Conservation (phyloP, 2,113 vertebrate genomes). For the Ammospiza nelsoni region DNA sequence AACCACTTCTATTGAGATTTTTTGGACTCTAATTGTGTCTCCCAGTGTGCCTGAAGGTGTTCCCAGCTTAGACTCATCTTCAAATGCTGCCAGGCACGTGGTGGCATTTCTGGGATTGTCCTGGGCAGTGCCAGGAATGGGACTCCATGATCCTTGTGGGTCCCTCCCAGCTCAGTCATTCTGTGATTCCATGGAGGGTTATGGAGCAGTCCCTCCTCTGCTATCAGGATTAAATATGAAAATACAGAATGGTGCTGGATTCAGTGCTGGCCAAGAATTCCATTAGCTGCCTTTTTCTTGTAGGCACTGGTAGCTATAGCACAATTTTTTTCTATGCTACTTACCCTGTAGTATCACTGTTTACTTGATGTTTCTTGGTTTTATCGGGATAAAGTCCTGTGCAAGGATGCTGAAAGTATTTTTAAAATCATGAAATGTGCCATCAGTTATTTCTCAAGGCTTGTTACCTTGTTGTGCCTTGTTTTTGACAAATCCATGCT, state of each 20-base stretch:
- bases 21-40: not conserved
- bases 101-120: not conserved
- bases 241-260: not conserved
- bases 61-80: not conserved
- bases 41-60: not conserved
- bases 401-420: not conserved
- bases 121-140: not conserved
- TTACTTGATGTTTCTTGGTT: not conserved
- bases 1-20: not conserved
- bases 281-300: not conserved
- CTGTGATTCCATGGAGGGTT: rapidly evolving
- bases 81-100: too few relatives aligned
- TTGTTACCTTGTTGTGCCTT: not conserved
- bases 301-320: not conserved
- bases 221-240: not conserved
- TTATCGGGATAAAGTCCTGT: not conserved
- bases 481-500: not conserved
- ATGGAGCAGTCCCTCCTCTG: not conserved
- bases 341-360: not conserved
- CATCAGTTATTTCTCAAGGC: not conserved
- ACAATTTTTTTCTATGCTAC: not conserved
- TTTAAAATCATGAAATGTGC: not conserved
- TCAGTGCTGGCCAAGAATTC: not conserved
- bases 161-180: not conserved
- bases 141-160: not conserved